Evolutionary conservation across 2,797 vertebrate genomes (phyloP), one percentile per base, ranked within the genome.

Genomic region (Xerus rutilus): DNA sequence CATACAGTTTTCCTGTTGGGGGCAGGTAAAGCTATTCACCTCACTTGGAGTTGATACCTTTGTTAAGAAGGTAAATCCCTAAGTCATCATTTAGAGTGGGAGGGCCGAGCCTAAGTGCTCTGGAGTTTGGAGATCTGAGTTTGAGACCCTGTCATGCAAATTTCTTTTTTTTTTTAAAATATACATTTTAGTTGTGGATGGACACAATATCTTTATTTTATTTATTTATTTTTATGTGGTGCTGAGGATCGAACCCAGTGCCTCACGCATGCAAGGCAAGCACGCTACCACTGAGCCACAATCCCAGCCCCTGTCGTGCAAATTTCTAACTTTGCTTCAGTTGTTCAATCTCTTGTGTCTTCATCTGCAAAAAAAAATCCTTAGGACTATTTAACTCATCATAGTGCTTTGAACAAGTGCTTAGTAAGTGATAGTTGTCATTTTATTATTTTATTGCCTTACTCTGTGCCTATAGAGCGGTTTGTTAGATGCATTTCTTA

Each of bases 31-130:
- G 59, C 43, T 49, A 65, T 54, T 83, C 72, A 47, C 23, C 84
- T 94, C 69, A 73, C 70, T 94, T 89, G 76, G 74, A 83, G 73
- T 83, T 86, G 57, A 35, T 93, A 21, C 90, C 91, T 95, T 95
- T 78, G 45, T 62, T 81, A 77, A 90, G 83, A 94, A 92, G 81
- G 39, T 92, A 83, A 89, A 45, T 88, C 45, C 83, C 82, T 86
- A 86, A 23, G 13, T 92, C 18, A 43, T 87, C 52, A 64, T 47
- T 65, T 93, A 39, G 59, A 59, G 69, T 91, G 64, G 59, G 43
- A 30, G 69, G 81, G 65, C 23, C 49, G 78, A 90, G 14, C 73
- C 49, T 3, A 7, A 7, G 21, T 74, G 67, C 59, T 77, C n/a
- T 76, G 72, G 77, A 89, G 65, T 39, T 39, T 39, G 35, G 49